A percentile compares a stretch with the other conserved stretches of the same genome.
Conservation (phyloP, 92 coral and sea anemone species). For the Zoanthus sociatus region DNA sequence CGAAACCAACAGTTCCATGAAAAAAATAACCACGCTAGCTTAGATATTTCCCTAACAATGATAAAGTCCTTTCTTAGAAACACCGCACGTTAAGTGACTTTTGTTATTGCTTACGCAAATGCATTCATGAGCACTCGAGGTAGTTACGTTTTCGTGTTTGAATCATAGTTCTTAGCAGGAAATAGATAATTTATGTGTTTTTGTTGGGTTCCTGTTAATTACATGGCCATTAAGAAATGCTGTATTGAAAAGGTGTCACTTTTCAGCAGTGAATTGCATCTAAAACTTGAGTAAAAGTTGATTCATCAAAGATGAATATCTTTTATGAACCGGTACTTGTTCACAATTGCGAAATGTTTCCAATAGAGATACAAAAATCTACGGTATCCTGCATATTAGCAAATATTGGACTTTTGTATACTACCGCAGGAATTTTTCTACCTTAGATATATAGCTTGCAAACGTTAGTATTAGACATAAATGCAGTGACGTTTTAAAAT, state of each 20-base stretch:
- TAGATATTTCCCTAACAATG: background rate
- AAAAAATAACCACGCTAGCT: background rate
- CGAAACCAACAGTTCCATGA: constrained; percentile 11
- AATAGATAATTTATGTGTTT: background rate
- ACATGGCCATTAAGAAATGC: constrained; percentile 1
- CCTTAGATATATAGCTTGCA: background rate
- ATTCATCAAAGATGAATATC: background rate
- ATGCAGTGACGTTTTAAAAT: background rate
- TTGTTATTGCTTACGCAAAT: constrained; percentile 23
- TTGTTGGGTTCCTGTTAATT: background rate
- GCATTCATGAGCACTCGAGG: background rate
- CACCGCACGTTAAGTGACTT: background rate
- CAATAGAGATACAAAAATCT: background rate
- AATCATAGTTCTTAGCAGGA: background rate
- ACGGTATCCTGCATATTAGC: background rate
- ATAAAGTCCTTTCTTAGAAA: background rate
- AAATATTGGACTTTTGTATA: background rate
- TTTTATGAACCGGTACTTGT: background rate
- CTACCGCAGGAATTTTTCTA: background rate
- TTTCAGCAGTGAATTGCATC: background rate
- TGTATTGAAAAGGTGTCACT: background rate
- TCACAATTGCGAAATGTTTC: background rate
- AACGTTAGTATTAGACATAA: background rate
- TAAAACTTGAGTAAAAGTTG: background rate
- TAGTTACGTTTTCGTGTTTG: background rate